Base-by-base conservation (phyloP, 2,888 invertebrate species). In the Drosophila maculinotata region DNA sequence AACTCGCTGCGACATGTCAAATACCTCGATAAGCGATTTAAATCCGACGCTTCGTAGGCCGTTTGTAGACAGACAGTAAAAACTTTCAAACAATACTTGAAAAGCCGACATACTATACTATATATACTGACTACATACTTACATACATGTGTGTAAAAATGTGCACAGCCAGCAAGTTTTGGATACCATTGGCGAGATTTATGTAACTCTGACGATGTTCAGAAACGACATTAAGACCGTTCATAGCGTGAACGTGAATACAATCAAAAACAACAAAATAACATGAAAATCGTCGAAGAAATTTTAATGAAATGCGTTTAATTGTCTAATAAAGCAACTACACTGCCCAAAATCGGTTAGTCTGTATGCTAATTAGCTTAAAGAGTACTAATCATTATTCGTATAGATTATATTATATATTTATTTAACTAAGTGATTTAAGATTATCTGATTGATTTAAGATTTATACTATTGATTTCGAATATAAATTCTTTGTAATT, bases 111-210 rank as follows among this genome's bases (percentile, higher is more conserved):
- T 10, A 17, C 28, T 30, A 5, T 20, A 20, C 20, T 20, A 54
- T 36, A 45, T 6, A 53, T 23, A 25, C n/a, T 28, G 26, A 57
- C 45, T 38, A 30, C 42, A 57, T 8, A 49, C 23, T n/a, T 31
- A 39, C 33, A 64, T 49, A 70, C 33, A 64, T 49, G 69, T 85
- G 83, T 85, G 83, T 80, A 66, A 87, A 87, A 85, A 85, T 85
- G 87, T 83, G 85, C 85, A 83, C 54, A 70, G 71, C 41, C 75
- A 84, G 85, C 85, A 71, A 83, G 87, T 73, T 85, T 79, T 69
- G 53, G 45, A 53, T 65, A 76, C 65, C 75, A 75, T 85, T 82
- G 81, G 60, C 80, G 42, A 82, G 80, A 82, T 82, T 82, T 77
- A 85, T 81, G 80, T 82, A 85, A 85, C 83, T 74, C 33, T 64